Percentiles rank a stretch among this genome's conserved stretches.
Evolutionary conservation across 2,797 vertebrate species (phyloP).

Genomic region (Ciconia nigra): DNA sequence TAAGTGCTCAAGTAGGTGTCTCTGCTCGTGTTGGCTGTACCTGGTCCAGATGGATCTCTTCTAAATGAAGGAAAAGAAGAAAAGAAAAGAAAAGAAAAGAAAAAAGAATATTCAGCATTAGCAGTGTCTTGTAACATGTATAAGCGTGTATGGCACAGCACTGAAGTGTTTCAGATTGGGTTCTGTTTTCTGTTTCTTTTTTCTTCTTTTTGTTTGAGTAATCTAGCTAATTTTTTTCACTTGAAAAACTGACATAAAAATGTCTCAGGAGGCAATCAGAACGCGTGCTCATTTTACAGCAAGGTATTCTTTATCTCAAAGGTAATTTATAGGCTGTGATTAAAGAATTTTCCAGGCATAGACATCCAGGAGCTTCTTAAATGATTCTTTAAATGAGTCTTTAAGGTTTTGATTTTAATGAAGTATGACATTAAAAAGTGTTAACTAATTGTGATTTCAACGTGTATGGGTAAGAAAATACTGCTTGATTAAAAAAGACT

Average conservation of each 20-base stretch:
- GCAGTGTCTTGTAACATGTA: background rate
- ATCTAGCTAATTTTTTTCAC: background rate
- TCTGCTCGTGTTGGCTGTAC: background rate
- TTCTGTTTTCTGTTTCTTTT: background rate
- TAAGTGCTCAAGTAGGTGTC: background rate
- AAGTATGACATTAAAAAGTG: background rate
- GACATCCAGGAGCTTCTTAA: background rate
- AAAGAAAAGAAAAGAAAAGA: background rate
- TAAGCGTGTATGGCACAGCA: background rate
- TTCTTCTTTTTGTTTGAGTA: background rate
- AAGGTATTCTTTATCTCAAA: background rate
- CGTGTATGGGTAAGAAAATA: background rate
- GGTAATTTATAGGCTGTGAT: background rate
- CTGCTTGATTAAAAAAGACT: background rate
- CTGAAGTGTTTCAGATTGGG: background rate
- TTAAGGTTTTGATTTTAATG: background rate
- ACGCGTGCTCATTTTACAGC: background rate
- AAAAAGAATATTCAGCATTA: background rate
- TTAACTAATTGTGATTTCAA: background rate
- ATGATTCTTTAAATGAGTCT: background rate
- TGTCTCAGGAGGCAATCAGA: background rate
- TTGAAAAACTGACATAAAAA: background rate
- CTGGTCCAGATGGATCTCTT: background rate
- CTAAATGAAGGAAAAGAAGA: background rate
- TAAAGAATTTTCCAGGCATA: background rate